Evolutionary conservation across 2,113 vertebrate species (phyloP), one percentile per base, ranked within the genome.

Genomic region (Myxocyprinus asiaticus): DNA sequence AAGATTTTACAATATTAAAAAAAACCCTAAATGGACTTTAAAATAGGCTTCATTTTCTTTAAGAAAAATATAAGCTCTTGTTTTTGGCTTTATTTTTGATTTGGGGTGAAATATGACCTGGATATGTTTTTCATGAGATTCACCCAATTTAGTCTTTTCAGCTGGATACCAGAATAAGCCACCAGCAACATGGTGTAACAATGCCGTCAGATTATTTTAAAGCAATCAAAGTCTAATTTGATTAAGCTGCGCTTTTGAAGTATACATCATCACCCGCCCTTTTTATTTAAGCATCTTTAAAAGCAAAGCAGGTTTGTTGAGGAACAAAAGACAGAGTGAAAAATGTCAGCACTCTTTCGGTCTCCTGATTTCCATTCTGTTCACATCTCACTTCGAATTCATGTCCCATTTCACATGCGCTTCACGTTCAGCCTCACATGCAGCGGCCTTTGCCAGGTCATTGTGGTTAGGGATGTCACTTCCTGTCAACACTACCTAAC

Each of bases 401-500:
- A 86, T 85, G 85, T 87, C 71, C 82, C 79, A 84, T 90, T 92
- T 88, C 87, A 83, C 83, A 91, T 87, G 90, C 88, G 9, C 62
- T 88, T 83, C 92, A 90, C 90, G 87, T 90, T 83, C 78, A 77
- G 83, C 81, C 85, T 86, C 87, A 85, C 90, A 88, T 89, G 87
- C 90, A 83, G 86, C 6, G 67, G 69, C 72, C 86, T 83, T 87
- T 48, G 66, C 64, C 76, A 82, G 92, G 91, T 92, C 91, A 91
- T 86, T 64, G 83, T 92, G 90, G 91, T 92, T 90, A 90, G 88
- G 90, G 86, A 89, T 90, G 89, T 92, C 90, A 89, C 87, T 86
- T 89, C 89, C 90, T 89, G 91, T 91, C 91, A 90, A 91, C 90
- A 89, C 88, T 88, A 83, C 87, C 88, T 90, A 90, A 90, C 92